Percentiles rank a stretch among this genome's conserved stretches.
These are phyloP conservation scores for Lates japonicus DNA, from an alignment of 2,797 vertebrate species.

Conservation along the genomic window DNA sequence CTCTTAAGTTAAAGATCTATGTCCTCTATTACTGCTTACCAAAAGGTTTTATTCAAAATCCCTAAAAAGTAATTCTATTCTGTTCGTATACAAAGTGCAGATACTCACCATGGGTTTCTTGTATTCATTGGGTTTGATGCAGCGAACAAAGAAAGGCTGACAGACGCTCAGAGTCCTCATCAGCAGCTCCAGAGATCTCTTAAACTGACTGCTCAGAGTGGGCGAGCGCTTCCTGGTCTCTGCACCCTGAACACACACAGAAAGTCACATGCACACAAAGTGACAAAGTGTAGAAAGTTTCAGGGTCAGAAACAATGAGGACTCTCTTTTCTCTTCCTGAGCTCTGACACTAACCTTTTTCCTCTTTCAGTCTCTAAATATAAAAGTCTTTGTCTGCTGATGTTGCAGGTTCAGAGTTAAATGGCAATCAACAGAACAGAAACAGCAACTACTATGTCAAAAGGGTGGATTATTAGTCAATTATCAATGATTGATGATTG, in stretches of 20 bases:
- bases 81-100: rapidly evolving
- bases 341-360: constrained; percentile 39
- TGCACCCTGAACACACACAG: constrained; percentile 86
- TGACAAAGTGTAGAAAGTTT: constrained; percentile 43
- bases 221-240: constrained; percentile 99
- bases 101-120: constrained; percentile 98
- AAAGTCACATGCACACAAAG: constrained; percentile 37
- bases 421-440: not conserved
- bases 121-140: constrained; percentile 98
- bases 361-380: constrained; percentile 45
- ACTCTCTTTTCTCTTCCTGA: constrained; percentile 63
- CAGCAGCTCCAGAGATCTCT: constrained; percentile 96
- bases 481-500: no score
- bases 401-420: not conserved
- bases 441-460: not conserved
- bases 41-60: not conserved
- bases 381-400: constrained; percentile 26
- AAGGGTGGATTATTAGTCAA: no score
- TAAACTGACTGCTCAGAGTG: constrained; percentile 99
- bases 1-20: not conserved
- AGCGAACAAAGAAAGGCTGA: constrained; percentile 98
- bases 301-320: constrained; percentile 66
- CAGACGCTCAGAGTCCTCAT: constrained; percentile 96
- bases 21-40: not conserved
- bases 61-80: no score